A percentile compares a stretch with the other conserved stretches of the same genome.
Evolutionary conservation across 2,797 vertebrate genomes (phyloP).

Genomic region (Taeniopygia guttata): DNA sequence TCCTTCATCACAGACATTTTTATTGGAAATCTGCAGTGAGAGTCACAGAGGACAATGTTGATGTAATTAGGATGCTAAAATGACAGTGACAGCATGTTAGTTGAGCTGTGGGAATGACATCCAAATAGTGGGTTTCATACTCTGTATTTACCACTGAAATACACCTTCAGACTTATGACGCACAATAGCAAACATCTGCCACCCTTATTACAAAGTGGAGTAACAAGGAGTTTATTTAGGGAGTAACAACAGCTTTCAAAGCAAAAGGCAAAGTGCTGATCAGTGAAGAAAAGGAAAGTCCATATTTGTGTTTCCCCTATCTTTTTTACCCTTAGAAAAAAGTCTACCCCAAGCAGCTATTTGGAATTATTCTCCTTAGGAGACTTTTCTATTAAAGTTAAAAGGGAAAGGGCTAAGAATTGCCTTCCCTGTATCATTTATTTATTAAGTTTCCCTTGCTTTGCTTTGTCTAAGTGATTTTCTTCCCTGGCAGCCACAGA

Average conservation of each 20-base stretch:
- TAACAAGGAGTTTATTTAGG: neutral
- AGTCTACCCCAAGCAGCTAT: neutral
- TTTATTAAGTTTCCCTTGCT: neutral
- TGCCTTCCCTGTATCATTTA: neutral
- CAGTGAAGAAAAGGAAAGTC: neutral
- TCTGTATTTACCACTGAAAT: neutral
- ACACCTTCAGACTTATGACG: neutral
- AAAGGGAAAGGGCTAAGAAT: neutral
- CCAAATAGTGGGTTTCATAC: neutral
- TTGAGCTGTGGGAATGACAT: neutral
- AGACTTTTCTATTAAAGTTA: neutral
- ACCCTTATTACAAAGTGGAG: neutral
- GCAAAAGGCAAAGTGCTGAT: neutral
- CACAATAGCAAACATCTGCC: neutral
- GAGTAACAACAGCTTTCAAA: neutral
- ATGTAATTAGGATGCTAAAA: slow-evolving; percentile 44
- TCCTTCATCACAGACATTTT: slow-evolving; percentile 33
- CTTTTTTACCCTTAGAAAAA: neutral
- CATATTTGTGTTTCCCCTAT: neutral
- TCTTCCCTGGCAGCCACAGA: neutral
- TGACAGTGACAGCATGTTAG: slow-evolving; percentile 25
- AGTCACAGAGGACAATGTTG: slow-evolving; percentile 44
- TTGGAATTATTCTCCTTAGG: neutral
- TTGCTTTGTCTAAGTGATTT: neutral
- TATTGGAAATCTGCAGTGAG: slow-evolving; percentile 32